Evolutionary conservation across 2,888 invertebrate species (phyloP), one percentile per base, ranked within the genome.

Genomic region (Rhimphoctona megacephalus): DNA sequence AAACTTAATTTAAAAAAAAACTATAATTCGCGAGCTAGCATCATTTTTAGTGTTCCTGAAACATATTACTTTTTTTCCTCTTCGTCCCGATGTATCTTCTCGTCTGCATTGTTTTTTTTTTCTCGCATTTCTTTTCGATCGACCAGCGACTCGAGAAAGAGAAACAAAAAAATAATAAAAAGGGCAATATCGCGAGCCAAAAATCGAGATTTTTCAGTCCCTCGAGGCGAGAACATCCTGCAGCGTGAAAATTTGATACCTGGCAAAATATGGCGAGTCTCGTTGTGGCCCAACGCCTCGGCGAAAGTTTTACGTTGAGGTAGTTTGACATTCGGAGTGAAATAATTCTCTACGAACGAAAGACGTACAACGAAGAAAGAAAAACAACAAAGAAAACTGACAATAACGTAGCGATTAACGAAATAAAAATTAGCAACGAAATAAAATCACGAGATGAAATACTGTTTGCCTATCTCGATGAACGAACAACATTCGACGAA

Each of bases 271-370:
- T 46, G 69, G 70, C 43, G 49, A 77, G 25, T 25, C 57, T 54
- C 49, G 19, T 11, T 64, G 22, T 19, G 67, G 54, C 76, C 79
- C 64, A 79, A 72, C 76, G 70, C 80, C 80, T 82, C 72, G 85
- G 67, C 79, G 67, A 80, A 80, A 46, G 61, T 74, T 39, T 43
- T n/a, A 64, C 79, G 79, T 85, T 83, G 86, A 86, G 86, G 86
- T 86, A 86, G 86, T 69, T 80, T 22, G 14, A 49, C 17, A n/a
- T 39, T 67, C 67, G 67, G 39, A 39, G 36, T 22, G n/a, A 2
- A 39, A 67, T 39, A 0, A 67, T 67, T n/a, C 9, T 39, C 39
- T n/a, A 67, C 39, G 67, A 61, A 30, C 57, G 43, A 22, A n/a
- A n/a, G 14, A 43, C 1, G 67, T n/a, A 43, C 25, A 52, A 54